phyloP scores from a whole-genome alignment of 2,113 vertebrate genomes.

The Laticauda colubrina region DNA sequence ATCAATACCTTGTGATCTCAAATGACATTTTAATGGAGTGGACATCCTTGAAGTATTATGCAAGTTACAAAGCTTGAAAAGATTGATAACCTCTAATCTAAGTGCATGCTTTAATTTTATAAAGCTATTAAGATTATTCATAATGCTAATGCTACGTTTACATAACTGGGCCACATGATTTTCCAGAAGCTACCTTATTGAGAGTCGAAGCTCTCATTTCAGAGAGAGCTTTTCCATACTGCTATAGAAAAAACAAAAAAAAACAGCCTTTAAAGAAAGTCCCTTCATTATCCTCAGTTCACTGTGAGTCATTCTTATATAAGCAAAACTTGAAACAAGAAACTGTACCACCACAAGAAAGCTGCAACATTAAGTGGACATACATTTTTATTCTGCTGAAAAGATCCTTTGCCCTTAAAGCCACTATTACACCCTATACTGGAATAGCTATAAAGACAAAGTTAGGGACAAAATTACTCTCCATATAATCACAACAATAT shows the following conservation, averaged over 20 bases:
- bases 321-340: neutral
- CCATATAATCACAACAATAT: neutral
- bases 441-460: neutral
- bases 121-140: neutral
- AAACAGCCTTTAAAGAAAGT: neutral
- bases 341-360: neutral
- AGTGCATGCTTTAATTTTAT: neutral
- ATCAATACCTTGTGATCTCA: neutral
- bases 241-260: neutral
- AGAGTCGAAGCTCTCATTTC: neutral
- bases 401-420: neutral
- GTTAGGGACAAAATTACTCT: neutral
- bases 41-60: neutral
- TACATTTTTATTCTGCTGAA: conserved; percentile 5
- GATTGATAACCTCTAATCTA: neutral
- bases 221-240: neutral
- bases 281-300: neutral
- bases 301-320: conserved; percentile 22
- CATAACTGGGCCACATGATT: neutral
- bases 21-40: neutral
- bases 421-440: neutral
- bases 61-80: neutral
- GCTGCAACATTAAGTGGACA: neutral
- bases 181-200: neutral
- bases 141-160: neutral